Evolutionary conservation across 2,888 invertebrate genomes (phyloP).

Genomic region (Trichacis sp.): DNA sequence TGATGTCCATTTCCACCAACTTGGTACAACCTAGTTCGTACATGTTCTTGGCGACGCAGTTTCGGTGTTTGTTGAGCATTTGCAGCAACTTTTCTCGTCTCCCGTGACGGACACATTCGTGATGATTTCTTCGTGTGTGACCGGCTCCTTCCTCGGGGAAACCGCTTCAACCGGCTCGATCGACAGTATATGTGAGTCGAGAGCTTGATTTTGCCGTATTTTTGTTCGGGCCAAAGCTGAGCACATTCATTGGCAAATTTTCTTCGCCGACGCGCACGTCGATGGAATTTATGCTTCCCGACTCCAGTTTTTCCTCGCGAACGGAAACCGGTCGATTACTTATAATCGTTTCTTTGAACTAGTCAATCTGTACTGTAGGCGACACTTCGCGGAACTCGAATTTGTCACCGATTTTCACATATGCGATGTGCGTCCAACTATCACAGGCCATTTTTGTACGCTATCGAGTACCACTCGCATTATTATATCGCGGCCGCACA

Average conservation of each 20-base stretch:
- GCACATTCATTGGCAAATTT: neutral
- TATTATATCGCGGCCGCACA: slow-evolving; percentile 24
- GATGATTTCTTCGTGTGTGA: slow-evolving; percentile 9
- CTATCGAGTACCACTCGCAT: slow-evolving; percentile 16
- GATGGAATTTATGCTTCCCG: slow-evolving; percentile 10
- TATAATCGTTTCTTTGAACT: neutral
- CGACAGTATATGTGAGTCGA: slow-evolving; percentile 10
- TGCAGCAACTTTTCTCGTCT: slow-evolving; percentile 7
- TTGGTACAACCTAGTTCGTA: slow-evolving; percentile 12
- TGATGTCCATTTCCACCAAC: too few relatives aligned
- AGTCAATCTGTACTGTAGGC: neutral
- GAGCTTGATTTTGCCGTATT: neutral
- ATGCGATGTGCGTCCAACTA: slow-evolving; percentile 15
- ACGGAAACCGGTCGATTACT: neutral
- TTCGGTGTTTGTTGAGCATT: slow-evolving; percentile 9
- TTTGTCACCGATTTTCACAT: slow-evolving; percentile 12
- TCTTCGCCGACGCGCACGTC: slow-evolving; percentile 5
- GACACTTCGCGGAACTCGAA: slow-evolving; percentile 3
- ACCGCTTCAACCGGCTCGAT: slow-evolving; percentile 2
- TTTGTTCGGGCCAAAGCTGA: neutral
- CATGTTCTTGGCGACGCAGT: slow-evolving; percentile 10
- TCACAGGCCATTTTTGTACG: slow-evolving; percentile 1
- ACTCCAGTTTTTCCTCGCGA: neutral
- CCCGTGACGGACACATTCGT: slow-evolving; percentile 8
- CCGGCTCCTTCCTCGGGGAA: slow-evolving; percentile 10